Evolutionary conservation across 2,888 invertebrate genomes (phyloP), one percentile per base, ranked within the genome.

Genomic region (Leptopterna dolabrata): DNA sequence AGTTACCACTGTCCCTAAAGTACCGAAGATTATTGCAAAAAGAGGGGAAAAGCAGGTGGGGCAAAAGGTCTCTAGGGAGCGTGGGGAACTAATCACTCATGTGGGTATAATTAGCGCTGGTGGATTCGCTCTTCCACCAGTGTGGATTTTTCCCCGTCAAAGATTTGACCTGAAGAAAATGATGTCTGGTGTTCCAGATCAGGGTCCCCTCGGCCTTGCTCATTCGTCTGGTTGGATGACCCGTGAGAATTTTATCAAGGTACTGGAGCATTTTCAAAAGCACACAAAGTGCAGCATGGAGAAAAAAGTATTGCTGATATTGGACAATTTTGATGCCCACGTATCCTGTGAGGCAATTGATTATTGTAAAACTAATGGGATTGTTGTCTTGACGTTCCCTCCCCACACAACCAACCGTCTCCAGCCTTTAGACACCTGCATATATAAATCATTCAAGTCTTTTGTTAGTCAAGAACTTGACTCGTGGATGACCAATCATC

Each of bases 171-270:
- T n/a, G n/a, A n/a, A n/a, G n/a, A n/a, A n/a, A n/a, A n/a, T n/a
- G n/a, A n/a, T n/a, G n/a, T n/a, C n/a, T n/a, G n/a, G n/a, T n/a
- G n/a, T n/a, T n/a, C 11, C 19, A 14, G 13, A 11, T 11, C 70
- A 70, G 19, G 70, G 19, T 9, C 19, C 19, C n/a, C 9, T 14
- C 9, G 19, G 19, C 11, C 90, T 90, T 27, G 90, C 91, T 27
- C 90, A 91, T 87, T 89, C 89, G 88, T 89, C 89, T 88, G 91
- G 91, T 14, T 91, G 91, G 91, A 90, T 91, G 24, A 91, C 91
- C 87, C 87, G 88, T 24, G 47, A 47, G 11, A 11, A 13, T 47
- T 47, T 47, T 16, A 16, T 47, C 47, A 47, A 47, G 11, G 11
- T 13, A 14, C 11, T 13, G 47, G 47, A 16, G 11, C 11, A 16